phyloP scores from a whole-genome alignment of 2,888 invertebrate genomes.

The Nymphalis polychloros region DNA sequence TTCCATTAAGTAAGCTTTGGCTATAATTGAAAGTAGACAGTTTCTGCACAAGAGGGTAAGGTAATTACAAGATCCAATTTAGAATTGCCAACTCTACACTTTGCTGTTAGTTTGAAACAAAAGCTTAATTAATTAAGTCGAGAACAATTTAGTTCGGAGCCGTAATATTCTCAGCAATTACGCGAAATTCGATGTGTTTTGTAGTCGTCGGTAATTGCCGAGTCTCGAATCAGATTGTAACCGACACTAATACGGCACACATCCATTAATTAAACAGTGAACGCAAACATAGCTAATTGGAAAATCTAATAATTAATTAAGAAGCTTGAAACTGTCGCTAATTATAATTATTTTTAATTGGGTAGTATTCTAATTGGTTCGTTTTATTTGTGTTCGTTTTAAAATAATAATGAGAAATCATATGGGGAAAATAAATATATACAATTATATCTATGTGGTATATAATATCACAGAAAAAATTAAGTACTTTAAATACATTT shows the following conservation, averaged over 20 bases:
- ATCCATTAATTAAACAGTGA: conserved; percentile 73
- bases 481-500: no score
- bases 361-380: conserved; percentile 31
- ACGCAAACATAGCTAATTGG: conserved; percentile 67
- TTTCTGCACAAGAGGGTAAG: conserved; percentile 77
- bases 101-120: conserved; percentile 82
- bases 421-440: background rate
- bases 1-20: conserved; percentile 77
- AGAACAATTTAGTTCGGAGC: conserved; percentile 81
- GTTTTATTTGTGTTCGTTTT: conserved; percentile 30
- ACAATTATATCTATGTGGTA: background rate
- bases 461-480: no score
- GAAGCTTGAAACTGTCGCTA: conserved; percentile 46
- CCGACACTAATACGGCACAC: conserved; percentile 74
- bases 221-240: conserved; percentile 75
- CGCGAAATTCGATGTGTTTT: conserved; percentile 79
- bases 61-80: conserved; percentile 83
- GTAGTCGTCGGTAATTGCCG: conserved; percentile 75
- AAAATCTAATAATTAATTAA: conserved; percentile 75
- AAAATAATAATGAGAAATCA: conserved; percentile 23
- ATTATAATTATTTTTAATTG: conserved; percentile 37
- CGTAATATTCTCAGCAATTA: conserved; percentile 81
- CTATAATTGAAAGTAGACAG: conserved; percentile 81
- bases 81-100: conserved; percentile 82
- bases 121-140: conserved; percentile 82